These are phyloP conservation scores for Diadema setosum DNA, from an alignment of 35 echinoderm and acorn worm genomes.

Conservation along the genomic window DNA sequence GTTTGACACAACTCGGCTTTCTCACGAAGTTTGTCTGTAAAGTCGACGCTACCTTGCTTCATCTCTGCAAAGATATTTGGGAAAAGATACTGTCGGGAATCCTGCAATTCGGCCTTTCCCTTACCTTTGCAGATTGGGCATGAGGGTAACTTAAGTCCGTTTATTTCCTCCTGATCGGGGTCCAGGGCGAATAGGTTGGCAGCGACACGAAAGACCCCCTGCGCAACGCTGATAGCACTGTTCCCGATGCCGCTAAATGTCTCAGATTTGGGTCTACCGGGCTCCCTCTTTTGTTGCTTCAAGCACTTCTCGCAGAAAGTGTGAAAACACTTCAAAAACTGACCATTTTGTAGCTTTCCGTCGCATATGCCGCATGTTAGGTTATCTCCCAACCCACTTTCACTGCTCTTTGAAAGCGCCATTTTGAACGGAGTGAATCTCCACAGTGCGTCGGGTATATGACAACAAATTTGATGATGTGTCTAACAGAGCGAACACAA, in stretches of 20 bases:
- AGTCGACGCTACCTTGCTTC: background rate
- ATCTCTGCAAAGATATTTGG: slow-evolving; percentile 18
- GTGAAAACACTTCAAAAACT: slow-evolving; percentile 7
- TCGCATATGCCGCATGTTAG: background rate
- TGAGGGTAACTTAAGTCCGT: background rate
- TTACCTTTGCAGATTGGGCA: background rate
- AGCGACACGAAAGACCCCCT: background rate
- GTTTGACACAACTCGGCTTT: background rate
- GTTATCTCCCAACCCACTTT: background rate
- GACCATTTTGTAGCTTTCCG: background rate
- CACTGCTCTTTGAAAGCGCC: background rate
- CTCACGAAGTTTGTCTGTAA: background rate
- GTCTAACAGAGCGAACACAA: no score
- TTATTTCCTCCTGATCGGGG: background rate
- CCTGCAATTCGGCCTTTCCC: background rate
- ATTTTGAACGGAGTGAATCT: background rate
- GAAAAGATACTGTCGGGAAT: background rate
- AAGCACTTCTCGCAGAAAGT: slow-evolving; percentile 1
- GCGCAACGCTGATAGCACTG: background rate
- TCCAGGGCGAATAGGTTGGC: background rate
- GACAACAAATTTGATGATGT: background rate
- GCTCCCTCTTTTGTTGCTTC: background rate
- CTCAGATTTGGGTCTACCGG: background rate
- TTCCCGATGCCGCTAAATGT: background rate
- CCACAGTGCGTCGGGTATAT: background rate